These are phyloP conservation scores for Typhlichthys eigenmanni DNA, from an alignment of 2,797 vertebrate genomes.

Conservation along the genomic window DNA sequence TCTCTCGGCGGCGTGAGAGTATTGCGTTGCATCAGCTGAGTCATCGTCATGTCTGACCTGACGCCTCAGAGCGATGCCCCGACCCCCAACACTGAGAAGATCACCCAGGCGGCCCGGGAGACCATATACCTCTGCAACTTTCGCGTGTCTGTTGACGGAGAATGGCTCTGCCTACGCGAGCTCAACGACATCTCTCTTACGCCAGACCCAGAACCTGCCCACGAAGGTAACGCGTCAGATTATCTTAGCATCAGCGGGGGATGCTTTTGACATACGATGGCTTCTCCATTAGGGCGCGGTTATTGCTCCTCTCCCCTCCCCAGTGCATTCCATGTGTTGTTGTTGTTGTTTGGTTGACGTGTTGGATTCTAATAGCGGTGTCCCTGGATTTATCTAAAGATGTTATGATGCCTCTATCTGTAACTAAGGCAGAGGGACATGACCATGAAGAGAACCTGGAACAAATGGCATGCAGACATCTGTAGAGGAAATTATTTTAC, in stretches of 20 bases:
- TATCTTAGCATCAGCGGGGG: slow-evolving; percentile 25
- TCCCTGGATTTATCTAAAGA: not conserved
- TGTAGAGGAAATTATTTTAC: not conserved
- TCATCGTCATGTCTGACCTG: slow-evolving; percentile 99
- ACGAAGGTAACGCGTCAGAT: slow-evolving; percentile 87
- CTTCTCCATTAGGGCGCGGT: slow-evolving; percentile 54
- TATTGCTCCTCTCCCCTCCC: not conserved
- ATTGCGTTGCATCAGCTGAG: slow-evolving; percentile 86
- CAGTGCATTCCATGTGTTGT: slow-evolving; percentile 13
- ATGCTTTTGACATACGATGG: slow-evolving; percentile 9
- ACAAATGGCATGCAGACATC: not conserved
- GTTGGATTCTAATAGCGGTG: slow-evolving; percentile 15
- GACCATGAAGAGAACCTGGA: slow-evolving; percentile 46
- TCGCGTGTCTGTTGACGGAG: slow-evolving; percentile 97
- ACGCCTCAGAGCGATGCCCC: slow-evolving; percentile 96
- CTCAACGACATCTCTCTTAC: slow-evolving; percentile 99
- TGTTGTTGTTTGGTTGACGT: slow-evolving; percentile 32
- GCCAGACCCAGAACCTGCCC: slow-evolving; percentile 97
- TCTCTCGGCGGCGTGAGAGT: slow-evolving; percentile 56
- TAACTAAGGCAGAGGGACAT: slow-evolving; percentile 29
- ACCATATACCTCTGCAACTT: slow-evolving; percentile 99
- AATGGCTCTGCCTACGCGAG: slow-evolving; percentile 97
- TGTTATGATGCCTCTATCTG: slow-evolving; percentile 35
- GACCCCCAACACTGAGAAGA: slow-evolving; percentile 99
- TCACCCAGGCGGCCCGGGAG: slow-evolving; percentile 98